These are phyloP conservation scores for Drosophila nr. fundita DNA, from an alignment of 2,888 invertebrate genomes.

Conservation along the genomic window DNA sequence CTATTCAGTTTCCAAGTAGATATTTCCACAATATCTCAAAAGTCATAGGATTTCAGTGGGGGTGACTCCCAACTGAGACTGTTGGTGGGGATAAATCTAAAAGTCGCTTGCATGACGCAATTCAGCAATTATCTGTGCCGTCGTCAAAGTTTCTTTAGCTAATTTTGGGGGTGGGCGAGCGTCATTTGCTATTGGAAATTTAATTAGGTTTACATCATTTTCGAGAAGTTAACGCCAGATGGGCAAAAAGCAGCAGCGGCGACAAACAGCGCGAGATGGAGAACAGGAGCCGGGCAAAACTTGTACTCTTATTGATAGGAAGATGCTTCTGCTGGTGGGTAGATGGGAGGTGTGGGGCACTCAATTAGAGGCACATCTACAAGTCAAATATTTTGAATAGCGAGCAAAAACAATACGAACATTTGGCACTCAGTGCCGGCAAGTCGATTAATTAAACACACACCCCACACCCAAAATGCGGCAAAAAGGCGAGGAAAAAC, in stretches of 20 bases:
- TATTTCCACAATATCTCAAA: conserved; percentile 10
- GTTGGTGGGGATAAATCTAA: conserved; percentile 21
- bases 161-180: conserved; percentile 44
- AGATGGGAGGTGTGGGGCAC: conserved; percentile 32
- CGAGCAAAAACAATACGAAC: conserved; percentile 72
- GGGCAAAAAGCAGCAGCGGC: conserved; percentile 53
- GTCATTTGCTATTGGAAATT: conserved; percentile 76
- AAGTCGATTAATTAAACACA: conserved; percentile 76
- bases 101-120: conserved; percentile 72
- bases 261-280: conserved; percentile 39
- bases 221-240: conserved; percentile 73
- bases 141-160: conserved; percentile 60
- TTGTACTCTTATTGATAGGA: conserved; percentile 41
- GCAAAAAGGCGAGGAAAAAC: conserved; percentile 41
- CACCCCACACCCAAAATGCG: conserved; percentile 7
- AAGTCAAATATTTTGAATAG: conserved; percentile 78
- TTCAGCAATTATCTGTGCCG: conserved; percentile 75
- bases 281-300: conserved; percentile 52
- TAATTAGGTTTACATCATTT: conserved; percentile 81
- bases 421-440: conserved; percentile 56
- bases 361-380: conserved; percentile 80
- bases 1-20: conserved; percentile 3
- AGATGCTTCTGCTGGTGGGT: not conserved
- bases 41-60: conserved; percentile 14
- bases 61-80: too few species aligned